Evolutionary conservation across 2,797 vertebrate species (phyloP).

Genomic region (Craterocephalus amniculus): DNA sequence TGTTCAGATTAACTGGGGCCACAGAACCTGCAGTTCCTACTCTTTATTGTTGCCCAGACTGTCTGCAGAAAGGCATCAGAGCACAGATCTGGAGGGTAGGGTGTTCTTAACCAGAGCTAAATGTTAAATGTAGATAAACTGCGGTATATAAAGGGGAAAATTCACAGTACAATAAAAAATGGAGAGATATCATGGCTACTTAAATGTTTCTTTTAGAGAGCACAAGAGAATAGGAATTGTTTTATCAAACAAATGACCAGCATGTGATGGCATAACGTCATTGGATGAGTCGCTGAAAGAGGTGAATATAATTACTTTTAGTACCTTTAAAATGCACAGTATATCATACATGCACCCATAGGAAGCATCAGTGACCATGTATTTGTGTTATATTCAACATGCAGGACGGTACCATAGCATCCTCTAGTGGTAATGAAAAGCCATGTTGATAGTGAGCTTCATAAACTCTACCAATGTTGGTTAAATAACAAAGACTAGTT

Average conservation of each 20-base stretch:
- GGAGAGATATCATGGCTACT: background rate
- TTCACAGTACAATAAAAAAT: background rate
- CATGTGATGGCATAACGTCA: background rate
- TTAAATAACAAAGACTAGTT: background rate
- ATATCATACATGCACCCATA: slow-evolving; percentile 1
- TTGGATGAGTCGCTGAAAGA: background rate
- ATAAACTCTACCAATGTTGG: too few species aligned
- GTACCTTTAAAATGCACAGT: background rate
- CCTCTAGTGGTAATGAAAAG: slow-evolving; percentile 64
- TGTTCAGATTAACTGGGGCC: slow-evolving; percentile 89
- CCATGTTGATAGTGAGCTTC: background rate
- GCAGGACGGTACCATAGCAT: slow-evolving; percentile 42
- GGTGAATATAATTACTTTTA: background rate
- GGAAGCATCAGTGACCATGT: background rate
- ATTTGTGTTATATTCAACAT: background rate
- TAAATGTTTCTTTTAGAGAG: background rate
- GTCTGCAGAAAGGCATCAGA: slow-evolving; percentile 37
- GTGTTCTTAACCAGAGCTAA: slow-evolving; percentile 8
- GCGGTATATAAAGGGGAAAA: background rate
- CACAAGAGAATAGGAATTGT: background rate
- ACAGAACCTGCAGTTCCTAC: slow-evolving; percentile 85
- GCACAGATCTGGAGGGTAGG: slow-evolving; percentile 18
- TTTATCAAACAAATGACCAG: background rate
- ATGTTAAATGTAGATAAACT: slow-evolving; percentile 25
- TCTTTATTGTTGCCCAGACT: slow-evolving; percentile 84